A percentile compares a stretch with the other conserved stretches of the same genome.
phyloP scores from a whole-genome alignment of 2,888 invertebrate species.

The Elmis aenea region DNA sequence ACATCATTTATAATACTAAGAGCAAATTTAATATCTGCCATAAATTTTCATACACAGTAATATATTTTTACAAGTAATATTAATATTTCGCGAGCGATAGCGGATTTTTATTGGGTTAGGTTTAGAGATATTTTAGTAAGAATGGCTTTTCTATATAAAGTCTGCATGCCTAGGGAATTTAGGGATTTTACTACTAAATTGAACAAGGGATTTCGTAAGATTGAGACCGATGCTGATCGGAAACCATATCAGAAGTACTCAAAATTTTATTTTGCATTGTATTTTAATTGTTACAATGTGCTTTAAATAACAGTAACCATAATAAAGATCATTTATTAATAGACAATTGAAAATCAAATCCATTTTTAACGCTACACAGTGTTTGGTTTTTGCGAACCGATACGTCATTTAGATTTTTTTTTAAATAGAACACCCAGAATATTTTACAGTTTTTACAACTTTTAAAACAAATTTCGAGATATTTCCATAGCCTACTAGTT shows the following conservation, averaged over 20 bases:
- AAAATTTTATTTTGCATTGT: slow-evolving; percentile 22
- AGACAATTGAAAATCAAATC: too few species aligned
- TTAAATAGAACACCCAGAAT: too few species aligned
- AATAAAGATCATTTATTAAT: too few species aligned
- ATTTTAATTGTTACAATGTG: too few species aligned
- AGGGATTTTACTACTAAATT: slow-evolving; percentile 41
- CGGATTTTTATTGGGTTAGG: slow-evolving; percentile 28
- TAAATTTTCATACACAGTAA: slow-evolving; percentile 15
- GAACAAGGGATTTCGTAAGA: slow-evolving; percentile 39
- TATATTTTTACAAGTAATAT: slow-evolving; percentile 20
- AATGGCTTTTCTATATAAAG: slow-evolving; percentile 29
- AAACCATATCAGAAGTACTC: slow-evolving; percentile 26
- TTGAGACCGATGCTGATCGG: slow-evolving; percentile 33
- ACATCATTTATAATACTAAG: slow-evolving; percentile 15
- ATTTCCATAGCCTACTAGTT: too few species aligned
- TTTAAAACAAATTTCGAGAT: too few species aligned
- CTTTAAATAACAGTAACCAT: too few species aligned
- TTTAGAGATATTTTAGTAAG: slow-evolving; percentile 30
- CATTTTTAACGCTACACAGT: too few species aligned
- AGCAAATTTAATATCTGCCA: slow-evolving; percentile 10
- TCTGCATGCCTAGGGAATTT: slow-evolving; percentile 37
- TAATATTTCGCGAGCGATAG: slow-evolving; percentile 23
- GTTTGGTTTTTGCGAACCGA: too few species aligned
- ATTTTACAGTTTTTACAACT: too few species aligned
- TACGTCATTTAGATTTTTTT: too few species aligned